phyloP scores from a whole-genome alignment of 2,797 vertebrate species.

The Gypaetus barbatus region DNA sequence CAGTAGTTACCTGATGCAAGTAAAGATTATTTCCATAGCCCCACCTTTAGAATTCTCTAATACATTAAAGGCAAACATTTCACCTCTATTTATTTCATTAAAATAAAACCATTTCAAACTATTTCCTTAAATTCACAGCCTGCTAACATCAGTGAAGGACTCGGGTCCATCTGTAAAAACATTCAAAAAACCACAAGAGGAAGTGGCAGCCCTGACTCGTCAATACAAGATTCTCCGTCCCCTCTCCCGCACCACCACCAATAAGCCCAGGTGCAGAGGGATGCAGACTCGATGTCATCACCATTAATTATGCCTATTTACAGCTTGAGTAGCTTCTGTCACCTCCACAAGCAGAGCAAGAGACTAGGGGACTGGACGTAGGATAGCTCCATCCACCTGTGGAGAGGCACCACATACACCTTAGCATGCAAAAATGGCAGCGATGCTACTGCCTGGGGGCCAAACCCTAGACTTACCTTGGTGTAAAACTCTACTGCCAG shows the following conservation, averaged over 20 bases:
- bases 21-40: neutral
- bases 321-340: neutral
- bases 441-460: rapidly evolving
- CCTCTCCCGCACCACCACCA: rapidly evolving
- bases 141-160: neutral
- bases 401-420: neutral
- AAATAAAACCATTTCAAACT: neutral
- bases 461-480: neutral
- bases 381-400: neutral
- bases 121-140: neutral
- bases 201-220: neutral
- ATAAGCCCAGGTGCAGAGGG: neutral
- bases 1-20: neutral
- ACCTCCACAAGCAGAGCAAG: neutral
- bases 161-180: neutral
- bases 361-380: rapidly evolving
- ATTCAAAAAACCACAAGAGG: rapidly evolving
- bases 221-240: rapidly evolving
- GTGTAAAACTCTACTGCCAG: neutral
- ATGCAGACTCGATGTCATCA: rapidly evolving
- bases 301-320: rapidly evolving
- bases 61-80: neutral
- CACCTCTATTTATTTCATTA: neutral
- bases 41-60: too few relatives aligned
- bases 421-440: rapidly evolving